Conservation (phyloP, 64 coral and sea anemone genomes). For the Montipora cactus region DNA sequence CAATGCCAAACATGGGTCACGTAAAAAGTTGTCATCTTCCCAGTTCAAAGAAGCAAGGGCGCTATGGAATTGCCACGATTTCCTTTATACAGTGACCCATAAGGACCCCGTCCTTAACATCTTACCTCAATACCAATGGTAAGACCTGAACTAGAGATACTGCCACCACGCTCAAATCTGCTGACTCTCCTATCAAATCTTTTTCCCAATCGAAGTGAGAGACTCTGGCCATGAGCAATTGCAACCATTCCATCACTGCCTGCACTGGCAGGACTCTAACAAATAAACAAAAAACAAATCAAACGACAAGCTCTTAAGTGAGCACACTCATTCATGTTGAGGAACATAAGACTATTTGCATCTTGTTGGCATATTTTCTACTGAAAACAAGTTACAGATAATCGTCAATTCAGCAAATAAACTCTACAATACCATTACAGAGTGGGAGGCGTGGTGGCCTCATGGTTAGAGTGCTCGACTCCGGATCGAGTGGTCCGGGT, state of each 20-base stretch:
- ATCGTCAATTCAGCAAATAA: no score
- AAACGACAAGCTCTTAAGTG: no score
- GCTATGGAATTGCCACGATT: background rate
- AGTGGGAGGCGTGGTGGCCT: no score
- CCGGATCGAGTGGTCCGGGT: no score
- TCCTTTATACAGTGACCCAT: background rate
- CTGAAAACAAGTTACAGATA: background rate
- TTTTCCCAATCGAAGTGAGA: slow-evolving; percentile 70
- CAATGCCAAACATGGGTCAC: no score
- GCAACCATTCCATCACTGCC: slow-evolving; percentile 31
- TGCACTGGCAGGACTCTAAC: slow-evolving; percentile 33
- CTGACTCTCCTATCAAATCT: slow-evolving; percentile 56
- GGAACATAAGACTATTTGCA: background rate
- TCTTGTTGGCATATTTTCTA: background rate
- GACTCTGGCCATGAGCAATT: slow-evolving; percentile 58
- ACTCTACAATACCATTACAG: no score
- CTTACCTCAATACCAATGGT: slow-evolving; percentile 82
- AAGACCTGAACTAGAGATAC: slow-evolving; percentile 35
- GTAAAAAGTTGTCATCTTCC: no score
- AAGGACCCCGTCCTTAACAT: background rate
- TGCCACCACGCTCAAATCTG: slow-evolving; percentile 44
- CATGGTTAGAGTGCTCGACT: no score
- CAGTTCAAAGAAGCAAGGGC: no score
- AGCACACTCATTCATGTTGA: no score
- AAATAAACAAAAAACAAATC: background rate